A percentile compares a stretch with the other conserved stretches of the same genome.
Evolutionary conservation across 2,113 vertebrate species (phyloP).

Genomic region (Elaphurus davidianus): DNA sequence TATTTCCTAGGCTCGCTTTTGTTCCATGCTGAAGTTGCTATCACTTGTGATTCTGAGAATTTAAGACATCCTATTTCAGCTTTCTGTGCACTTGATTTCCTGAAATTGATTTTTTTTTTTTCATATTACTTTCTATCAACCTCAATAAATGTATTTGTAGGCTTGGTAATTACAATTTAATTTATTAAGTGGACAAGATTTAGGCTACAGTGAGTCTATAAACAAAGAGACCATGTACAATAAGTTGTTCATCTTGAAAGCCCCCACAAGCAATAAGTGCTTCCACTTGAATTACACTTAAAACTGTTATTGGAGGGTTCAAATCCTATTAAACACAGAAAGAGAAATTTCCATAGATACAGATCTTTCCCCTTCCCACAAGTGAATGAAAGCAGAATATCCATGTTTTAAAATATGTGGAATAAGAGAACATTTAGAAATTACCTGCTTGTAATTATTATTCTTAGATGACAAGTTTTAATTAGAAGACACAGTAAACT

Average conservation of each 20-base stretch:
- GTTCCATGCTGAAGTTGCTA: background rate
- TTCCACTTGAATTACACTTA: constrained; percentile 39
- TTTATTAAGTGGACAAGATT: constrained; percentile 56
- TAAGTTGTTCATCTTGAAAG: constrained; percentile 30
- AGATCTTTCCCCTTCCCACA: background rate
- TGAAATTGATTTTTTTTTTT: background rate
- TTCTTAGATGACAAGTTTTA: background rate
- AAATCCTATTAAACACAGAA: background rate
- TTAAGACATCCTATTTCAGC: background rate
- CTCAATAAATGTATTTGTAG: background rate
- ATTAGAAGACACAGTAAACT: constrained; percentile 1
- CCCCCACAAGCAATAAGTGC: background rate
- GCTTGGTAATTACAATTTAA: constrained; percentile 65
- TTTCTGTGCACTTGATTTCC: background rate
- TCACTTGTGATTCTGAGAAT: background rate
- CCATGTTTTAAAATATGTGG: background rate
- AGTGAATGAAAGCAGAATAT: constrained; percentile 10
- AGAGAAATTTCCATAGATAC: background rate
- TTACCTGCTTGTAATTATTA: background rate
- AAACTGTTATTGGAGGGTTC: background rate
- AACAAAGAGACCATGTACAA: constrained; percentile 31
- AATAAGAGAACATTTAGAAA: constrained; percentile 15
- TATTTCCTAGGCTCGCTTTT: background rate
- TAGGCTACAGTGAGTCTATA: constrained; percentile 34
- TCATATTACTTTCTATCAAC: background rate